Percentiles rank a stretch among this genome's conserved stretches.
Evolutionary conservation across 2,888 invertebrate species (phyloP).

Genomic region (Drosophila villosipedis): DNA sequence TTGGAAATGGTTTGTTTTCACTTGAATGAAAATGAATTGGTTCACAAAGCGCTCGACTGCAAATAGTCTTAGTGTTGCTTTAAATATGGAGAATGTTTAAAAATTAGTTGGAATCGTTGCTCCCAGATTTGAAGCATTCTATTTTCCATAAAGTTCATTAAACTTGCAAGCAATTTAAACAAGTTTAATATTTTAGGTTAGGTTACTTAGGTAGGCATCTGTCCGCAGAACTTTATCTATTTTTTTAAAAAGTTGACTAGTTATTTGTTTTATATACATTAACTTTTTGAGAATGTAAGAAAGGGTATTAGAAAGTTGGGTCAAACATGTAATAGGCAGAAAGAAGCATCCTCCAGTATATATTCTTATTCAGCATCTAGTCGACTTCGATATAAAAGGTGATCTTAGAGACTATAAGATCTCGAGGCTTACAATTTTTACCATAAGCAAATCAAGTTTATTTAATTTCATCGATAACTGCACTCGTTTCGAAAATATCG

Average conservation of each 20-base stretch:
- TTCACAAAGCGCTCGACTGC: background rate
- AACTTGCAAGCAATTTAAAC: background rate
- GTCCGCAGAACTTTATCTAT: fast-evolving
- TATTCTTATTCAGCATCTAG: background rate
- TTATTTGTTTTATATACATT: background rate
- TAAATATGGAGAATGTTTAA: background rate
- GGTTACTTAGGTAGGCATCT: background rate
- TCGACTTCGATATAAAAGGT: background rate
- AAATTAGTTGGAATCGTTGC: fast-evolving
- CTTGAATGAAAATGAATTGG: slow-evolving; percentile 16
- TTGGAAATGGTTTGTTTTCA: slow-evolving; percentile 5
- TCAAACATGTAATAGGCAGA: background rate
- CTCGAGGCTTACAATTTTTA: background rate
- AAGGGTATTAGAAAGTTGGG: background rate
- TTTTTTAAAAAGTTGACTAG: background rate
- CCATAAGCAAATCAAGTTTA: fast-evolving
- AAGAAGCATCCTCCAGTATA: background rate
- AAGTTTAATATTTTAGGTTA: background rate
- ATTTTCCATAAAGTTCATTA: background rate
- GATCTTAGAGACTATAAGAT: background rate
- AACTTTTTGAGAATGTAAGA: background rate
- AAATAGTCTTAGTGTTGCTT: background rate
- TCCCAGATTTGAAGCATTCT: background rate
- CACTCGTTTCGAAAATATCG: background rate
- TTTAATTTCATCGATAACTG: background rate